A percentile compares a stretch with the other conserved stretches of the same genome.
phyloP scores from a whole-genome alignment of 2,888 invertebrate species.

The Spodoptera littoralis region DNA sequence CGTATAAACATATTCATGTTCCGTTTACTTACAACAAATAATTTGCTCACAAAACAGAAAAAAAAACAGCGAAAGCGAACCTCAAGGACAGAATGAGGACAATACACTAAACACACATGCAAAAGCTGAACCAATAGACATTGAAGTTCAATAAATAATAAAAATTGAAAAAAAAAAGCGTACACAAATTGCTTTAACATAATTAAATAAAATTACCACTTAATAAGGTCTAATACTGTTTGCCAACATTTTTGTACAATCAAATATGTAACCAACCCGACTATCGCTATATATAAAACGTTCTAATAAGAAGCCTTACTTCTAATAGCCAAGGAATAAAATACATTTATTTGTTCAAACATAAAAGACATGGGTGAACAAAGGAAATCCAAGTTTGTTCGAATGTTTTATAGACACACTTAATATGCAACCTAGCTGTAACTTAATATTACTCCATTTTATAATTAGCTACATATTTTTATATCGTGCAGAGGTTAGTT shows the following conservation, averaged over 20 bases:
- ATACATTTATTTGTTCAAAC: conserved; percentile 20
- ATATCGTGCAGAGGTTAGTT: conserved; percentile 41
- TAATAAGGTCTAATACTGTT: conserved; percentile 15
- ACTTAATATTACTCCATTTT: conserved; percentile 3
- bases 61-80: conserved; percentile 14
- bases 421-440: conserved; percentile 11
- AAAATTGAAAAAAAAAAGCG: conserved; percentile 1
- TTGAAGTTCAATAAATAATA: neutral
- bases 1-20: too few species aligned
- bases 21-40: too few species aligned
- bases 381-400: conserved; percentile 18
- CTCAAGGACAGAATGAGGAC: conserved; percentile 13
- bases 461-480: conserved; percentile 9
- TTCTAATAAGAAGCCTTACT: neutral
- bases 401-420: conserved; percentile 6
- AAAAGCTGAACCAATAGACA: conserved; percentile 29
- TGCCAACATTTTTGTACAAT: neutral
- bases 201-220: conserved; percentile 11
- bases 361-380: conserved; percentile 15
- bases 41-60: too few species aligned
- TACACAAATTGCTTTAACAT: conserved; percentile 1
- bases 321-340: too few species aligned
- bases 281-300: neutral
- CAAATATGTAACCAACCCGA: neutral
- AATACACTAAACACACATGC: conserved; percentile 32